Conservation (phyloP, 2,888 invertebrate species). For the Ferrisia virgata region DNA sequence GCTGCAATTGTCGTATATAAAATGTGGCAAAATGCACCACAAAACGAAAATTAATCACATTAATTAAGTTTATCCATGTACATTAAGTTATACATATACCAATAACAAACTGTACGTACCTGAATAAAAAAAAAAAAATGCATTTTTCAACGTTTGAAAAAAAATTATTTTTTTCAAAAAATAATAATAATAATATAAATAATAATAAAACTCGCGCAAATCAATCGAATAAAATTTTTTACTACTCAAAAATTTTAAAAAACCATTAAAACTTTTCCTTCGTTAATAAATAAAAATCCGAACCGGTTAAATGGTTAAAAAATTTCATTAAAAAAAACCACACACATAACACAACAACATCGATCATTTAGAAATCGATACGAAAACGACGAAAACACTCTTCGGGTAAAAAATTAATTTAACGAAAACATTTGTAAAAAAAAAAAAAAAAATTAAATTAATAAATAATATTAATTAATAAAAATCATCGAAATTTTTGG, state of each 20-base stretch:
- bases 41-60: background rate
- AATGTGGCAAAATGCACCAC: background rate
- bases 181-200: background rate
- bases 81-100: background rate
- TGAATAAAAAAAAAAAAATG: constrained; percentile 10
- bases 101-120: background rate
- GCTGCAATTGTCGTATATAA: no score
- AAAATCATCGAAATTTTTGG: background rate
- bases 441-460: background rate
- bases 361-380: background rate
- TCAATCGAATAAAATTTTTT: background rate
- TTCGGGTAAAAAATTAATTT: background rate
- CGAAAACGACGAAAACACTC: background rate
- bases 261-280: background rate
- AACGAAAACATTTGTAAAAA: background rate
- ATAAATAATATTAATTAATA: background rate
- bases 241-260: background rate
- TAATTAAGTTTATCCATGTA: background rate
- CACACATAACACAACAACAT: background rate
- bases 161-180: background rate
- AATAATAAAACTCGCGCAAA: background rate
- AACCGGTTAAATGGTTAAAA: background rate
- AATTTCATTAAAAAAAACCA: constrained; percentile 8
- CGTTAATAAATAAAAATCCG: background rate
- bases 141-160: background rate